Evolutionary conservation across 2,113 vertebrate species (phyloP).

Genomic region (Lipophrys pholis): DNA sequence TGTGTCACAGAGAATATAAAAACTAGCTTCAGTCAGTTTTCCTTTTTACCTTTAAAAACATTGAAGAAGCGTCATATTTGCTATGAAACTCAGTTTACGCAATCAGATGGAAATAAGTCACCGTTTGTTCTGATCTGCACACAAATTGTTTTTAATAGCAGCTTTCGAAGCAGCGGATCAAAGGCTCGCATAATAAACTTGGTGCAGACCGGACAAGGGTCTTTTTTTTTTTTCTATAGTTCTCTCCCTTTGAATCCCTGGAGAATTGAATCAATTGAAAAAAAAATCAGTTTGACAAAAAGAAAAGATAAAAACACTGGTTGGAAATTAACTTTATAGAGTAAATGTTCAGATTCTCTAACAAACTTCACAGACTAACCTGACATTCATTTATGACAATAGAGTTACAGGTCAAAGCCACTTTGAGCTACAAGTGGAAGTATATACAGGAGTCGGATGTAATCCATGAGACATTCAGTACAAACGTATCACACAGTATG

Average conservation of each 20-base stretch:
- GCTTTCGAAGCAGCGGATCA: slow-evolving; percentile 37
- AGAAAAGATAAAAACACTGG: slow-evolving; percentile 38
- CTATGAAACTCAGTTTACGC: not conserved
- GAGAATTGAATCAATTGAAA: not conserved
- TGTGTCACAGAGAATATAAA: not conserved
- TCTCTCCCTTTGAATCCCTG: slow-evolving; percentile 31
- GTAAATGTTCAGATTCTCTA: slow-evolving; percentile 2
- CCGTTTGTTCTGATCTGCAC: slow-evolving; percentile 2
- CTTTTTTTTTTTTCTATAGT: no score
- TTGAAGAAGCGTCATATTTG: not conserved
- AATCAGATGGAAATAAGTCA: not conserved
- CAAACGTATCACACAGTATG: not conserved
- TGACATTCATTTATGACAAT: slow-evolving; percentile 21
- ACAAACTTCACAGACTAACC: slow-evolving; percentile 25
- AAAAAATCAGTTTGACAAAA: slow-evolving; percentile 38
- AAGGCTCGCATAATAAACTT: slow-evolving; percentile 19
- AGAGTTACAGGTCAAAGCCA: slow-evolving; percentile 11
- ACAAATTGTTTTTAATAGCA: slow-evolving; percentile 18
- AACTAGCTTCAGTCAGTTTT: not conserved
- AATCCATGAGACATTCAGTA: not conserved
- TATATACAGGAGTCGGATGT: not conserved
- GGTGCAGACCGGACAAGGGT: slow-evolving; percentile 3
- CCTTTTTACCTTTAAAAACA: slow-evolving; percentile 17
- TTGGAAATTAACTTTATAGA: not conserved
- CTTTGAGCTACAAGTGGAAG: slow-evolving; percentile 10